These are phyloP conservation scores for Onychostruthus taczanowskii DNA, from an alignment of 2,113 vertebrate species.

Conservation along the genomic window DNA sequence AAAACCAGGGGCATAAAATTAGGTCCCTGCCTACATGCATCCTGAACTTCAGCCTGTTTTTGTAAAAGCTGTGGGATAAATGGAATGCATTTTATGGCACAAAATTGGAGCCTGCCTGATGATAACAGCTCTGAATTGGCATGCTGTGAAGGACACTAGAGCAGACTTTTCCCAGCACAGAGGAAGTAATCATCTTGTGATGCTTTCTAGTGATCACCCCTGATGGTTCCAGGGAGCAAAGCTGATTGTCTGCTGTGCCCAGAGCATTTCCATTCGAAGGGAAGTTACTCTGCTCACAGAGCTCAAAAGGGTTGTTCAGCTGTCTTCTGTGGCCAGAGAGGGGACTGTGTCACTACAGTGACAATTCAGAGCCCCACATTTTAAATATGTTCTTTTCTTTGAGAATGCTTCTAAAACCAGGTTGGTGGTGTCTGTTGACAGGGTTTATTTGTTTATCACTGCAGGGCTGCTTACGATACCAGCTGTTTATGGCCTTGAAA, in stretches of 20 bases:
- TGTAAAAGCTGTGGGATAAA: conserved; percentile 18
- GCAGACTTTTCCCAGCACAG: neutral
- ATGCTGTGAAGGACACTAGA: conserved; percentile 38
- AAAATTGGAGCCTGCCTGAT: conserved; percentile 28
- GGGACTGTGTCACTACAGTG: neutral
- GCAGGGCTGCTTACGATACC: neutral
- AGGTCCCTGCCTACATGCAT: neutral
- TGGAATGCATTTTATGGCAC: conserved; percentile 6
- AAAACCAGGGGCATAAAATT: neutral
- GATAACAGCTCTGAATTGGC: conserved; percentile 9
- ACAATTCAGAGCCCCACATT: neutral
- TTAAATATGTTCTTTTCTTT: neutral
- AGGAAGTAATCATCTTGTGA: conserved; percentile 33
- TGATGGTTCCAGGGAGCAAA: conserved; percentile 18
- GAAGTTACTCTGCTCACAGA: neutral
- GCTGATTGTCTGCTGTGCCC: conserved; percentile 15
- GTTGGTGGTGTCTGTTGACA: neutral
- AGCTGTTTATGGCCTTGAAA: neutral
- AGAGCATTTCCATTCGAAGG: neutral
- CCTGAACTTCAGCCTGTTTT: neutral
- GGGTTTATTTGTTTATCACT: neutral
- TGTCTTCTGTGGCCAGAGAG: neutral
- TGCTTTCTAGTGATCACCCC: conserved; percentile 38
- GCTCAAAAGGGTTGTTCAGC: neutral
- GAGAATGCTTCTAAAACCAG: neutral